Conservation (phyloP, 1,140 invertebrate species). For the Achroia grisella region DNA sequence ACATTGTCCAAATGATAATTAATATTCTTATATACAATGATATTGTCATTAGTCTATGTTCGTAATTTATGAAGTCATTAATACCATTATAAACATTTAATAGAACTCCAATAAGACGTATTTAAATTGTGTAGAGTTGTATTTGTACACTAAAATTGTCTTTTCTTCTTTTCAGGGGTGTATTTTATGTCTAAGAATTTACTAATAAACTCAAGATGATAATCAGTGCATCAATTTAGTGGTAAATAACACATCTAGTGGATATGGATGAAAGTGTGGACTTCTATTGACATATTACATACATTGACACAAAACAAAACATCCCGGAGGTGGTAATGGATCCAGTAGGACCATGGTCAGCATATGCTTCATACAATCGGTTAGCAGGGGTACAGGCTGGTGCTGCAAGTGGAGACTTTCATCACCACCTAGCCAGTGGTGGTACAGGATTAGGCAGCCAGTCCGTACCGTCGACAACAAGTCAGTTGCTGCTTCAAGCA, state of each 20-base stretch:
- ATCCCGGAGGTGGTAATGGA: conserved; percentile 78
- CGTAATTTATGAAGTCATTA: conserved; percentile 7
- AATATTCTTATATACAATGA: background rate
- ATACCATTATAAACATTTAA: conserved; percentile 4
- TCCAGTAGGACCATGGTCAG: conserved; percentile 85
- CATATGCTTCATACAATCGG: conserved; percentile 83
- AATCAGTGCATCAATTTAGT: conserved; percentile 50
- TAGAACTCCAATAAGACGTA: background rate
- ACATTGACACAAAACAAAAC: conserved; percentile 51
- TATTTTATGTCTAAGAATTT: conserved; percentile 36
- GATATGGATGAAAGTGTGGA: conserved; percentile 72
- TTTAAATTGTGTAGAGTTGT: background rate
- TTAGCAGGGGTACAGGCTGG: conserved; percentile 76
- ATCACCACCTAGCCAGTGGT: conserved; percentile 76
- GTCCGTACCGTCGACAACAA: conserved; percentile 75
- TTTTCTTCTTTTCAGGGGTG: conserved; percentile 54
- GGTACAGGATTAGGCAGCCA: conserved; percentile 68
- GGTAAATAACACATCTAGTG: conserved; percentile 43
- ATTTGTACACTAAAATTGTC: background rate
- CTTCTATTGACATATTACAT: conserved; percentile 62
- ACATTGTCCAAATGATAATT: background rate
- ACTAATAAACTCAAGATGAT: conserved; percentile 36
- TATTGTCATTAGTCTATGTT: conserved; percentile 7
- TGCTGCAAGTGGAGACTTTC: conserved; percentile 76
- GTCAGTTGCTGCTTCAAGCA: conserved; percentile 77